Base-by-base conservation (phyloP, 2,797 vertebrate species). In the Coregonus ussuriensis region DNA sequence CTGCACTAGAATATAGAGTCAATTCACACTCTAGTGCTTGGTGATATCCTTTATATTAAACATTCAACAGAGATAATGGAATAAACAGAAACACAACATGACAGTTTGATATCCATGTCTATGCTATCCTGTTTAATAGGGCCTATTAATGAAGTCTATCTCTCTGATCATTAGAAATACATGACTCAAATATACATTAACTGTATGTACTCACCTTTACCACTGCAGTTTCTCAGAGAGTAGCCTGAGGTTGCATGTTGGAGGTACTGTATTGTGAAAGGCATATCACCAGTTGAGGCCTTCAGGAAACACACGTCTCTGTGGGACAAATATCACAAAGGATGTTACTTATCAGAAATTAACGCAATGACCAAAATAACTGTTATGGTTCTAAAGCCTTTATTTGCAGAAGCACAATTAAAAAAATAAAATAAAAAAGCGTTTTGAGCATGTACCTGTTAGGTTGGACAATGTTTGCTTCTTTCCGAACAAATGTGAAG, bases 181-280 rank as follows among this genome's bases (percentile, higher is more conserved):
- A 37, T 37, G 37, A 4, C 3, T 4, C 33, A 35, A 4, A 35
- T 35, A 35, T 35, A 35, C 33, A 4, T 35, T 41, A 6, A 37
- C 5, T 37, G 25, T 25, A 25, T 13, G 68, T 37, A 7, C 33
- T 70, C 68, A 70, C 25, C 25, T 25, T 25, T 25, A 25, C 68
- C 68, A 35, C 4, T 33, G 29, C 68, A 70, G 68, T 47, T 47
- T 33, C n/a, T 70, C 68, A 41, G 68, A 18, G 68, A 70, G 35
- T 41, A n/a, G 5, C 68, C 35, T 70, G 68, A 70, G 14, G 18
- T 70, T n/a, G 14, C 15, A 15, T n/a, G 33, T 18, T 47, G 35
- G 62, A 21, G 7, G n/a, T 25, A 11, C 4, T 25, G n/a, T 63
- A 25, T 25, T 63, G 62, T 63, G 1, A 63, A 6, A 3, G 21